Evolutionary conservation across 1,140 invertebrate genomes (phyloP), one percentile per base, ranked within the genome.

Genomic region (Cydia pomonella): DNA sequence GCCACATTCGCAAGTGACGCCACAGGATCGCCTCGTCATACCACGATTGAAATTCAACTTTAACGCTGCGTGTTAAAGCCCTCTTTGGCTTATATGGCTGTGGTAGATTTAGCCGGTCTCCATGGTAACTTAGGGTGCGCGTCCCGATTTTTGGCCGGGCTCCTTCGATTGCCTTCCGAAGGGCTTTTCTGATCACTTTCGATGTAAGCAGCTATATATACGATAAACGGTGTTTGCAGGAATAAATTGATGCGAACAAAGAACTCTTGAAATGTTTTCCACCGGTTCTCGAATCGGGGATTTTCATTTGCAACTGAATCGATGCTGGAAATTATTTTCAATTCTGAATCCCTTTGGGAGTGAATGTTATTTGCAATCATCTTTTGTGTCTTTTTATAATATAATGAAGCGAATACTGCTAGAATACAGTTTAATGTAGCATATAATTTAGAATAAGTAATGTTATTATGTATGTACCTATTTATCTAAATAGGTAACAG

Each of bases 81-180:
- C 47, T 9, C 80, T 86, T 86, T 86, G 16, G 44, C 10, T 73
- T 73, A 78, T 18, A 21, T 16, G 18, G 5, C 4, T 63, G 53
- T 59, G 38, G 69, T 78, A 50, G 76, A 53, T 50, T 74, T 47
- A 73, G 69, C 76, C 66, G 77, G 90, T 92, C 75, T 81, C 76
- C 79, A 90, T 87, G 83, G 82, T 47, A 75, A 90, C 88, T 83
- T 82, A 83, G 81, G 83, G 84, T 53, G 74, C 79, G 82, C 86
- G 84, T 90, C 86, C 77, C 85, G 89, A 92, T 87, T 87, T 89
- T 90, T 92, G 89, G 82, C 79, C 77, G 76, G 66, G 78, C 82
- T 84, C 85, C 87, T 89, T 84, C 87, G 87, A 89, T 88, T 83
- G 81, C 85, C 82, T 82, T 69, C 77, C 64, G 64, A 76, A 84